These are phyloP conservation scores for Centroberyx gerrardi DNA, from an alignment of 2,797 vertebrate genomes.

Conservation along the genomic window DNA sequence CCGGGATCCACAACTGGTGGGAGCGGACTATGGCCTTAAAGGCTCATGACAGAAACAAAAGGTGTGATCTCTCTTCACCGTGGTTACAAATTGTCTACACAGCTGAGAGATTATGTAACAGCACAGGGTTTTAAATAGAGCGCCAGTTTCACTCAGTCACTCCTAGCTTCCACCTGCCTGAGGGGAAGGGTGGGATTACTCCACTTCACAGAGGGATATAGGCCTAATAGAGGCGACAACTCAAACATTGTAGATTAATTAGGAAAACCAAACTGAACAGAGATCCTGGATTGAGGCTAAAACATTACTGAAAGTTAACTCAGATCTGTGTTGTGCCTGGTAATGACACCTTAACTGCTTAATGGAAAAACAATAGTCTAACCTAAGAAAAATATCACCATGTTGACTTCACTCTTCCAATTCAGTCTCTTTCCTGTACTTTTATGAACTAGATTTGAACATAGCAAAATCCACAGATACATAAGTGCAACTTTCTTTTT, in stretches of 20 bases:
- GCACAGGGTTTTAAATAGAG: slow-evolving; percentile 60
- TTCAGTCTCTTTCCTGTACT: neutral
- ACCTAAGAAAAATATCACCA: too few relatives aligned
- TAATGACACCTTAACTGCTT: neutral
- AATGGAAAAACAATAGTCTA: neutral
- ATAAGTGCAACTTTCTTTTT: too few relatives aligned
- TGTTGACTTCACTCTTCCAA: neutral
- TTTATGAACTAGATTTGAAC: neutral
- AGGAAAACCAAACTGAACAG: neutral
- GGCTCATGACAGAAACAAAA: slow-evolving; percentile 50
- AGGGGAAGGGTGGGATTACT: slow-evolving; percentile 17
- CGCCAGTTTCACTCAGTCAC: slow-evolving; percentile 39
- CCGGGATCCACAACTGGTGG: slow-evolving; percentile 12
- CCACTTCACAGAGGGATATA: neutral
- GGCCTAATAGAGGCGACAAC: neutral
- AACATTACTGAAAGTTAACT: neutral
- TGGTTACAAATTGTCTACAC: slow-evolving; percentile 31
- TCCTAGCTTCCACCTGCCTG: slow-evolving; percentile 32
- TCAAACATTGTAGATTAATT: neutral
- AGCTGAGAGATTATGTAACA: slow-evolving; percentile 70
- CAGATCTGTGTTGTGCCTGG: neutral
- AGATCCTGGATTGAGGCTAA: neutral
- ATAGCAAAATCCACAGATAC: too few relatives aligned
- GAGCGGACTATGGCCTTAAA: neutral
- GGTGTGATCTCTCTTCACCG: slow-evolving; percentile 28